These are phyloP conservation scores for Zonotrichia albicollis DNA, from an alignment of 2,797 vertebrate species.

Conservation along the genomic window DNA sequence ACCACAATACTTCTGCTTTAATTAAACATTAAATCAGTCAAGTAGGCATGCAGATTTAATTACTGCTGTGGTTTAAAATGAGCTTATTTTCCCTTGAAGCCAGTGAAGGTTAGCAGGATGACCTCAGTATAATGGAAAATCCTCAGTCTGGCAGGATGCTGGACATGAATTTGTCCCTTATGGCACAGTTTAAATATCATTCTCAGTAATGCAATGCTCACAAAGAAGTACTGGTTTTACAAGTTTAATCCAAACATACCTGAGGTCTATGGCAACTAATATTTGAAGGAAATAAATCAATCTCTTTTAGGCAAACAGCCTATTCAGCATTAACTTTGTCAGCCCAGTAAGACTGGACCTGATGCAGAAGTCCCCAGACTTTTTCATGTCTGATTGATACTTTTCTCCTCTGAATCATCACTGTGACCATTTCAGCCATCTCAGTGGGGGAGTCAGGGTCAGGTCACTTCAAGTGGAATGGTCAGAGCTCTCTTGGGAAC, in stretches of 20 bases:
- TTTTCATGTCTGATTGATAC: neutral
- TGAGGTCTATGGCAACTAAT: neutral
- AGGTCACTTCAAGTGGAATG: neutral
- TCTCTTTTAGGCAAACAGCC: neutral
- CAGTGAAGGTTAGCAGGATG: conserved; percentile 24
- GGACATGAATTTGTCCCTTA: neutral
- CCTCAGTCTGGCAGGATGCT: neutral
- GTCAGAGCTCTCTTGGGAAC: neutral
- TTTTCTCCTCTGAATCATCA: neutral
- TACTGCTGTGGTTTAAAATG: conserved; percentile 1
- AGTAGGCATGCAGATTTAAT: conserved; percentile 39
- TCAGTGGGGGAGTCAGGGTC: neutral
- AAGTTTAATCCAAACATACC: conserved; percentile 4
- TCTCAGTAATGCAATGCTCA: neutral
- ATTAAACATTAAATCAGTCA: conserved; percentile 43
- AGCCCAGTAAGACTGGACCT: neutral
- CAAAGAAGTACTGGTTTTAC: neutral
- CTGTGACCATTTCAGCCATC: neutral
- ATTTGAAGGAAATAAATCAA: neutral
- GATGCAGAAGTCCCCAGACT: neutral
- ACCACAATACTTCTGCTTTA: conserved; percentile 21
- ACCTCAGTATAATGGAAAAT: conserved; percentile 30
- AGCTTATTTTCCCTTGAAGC: conserved; percentile 43
- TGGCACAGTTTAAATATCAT: neutral
- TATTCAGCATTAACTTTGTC: neutral